These are phyloP conservation scores for Teleogryllus oceanicus DNA, from an alignment of 2,888 invertebrate species.

Conservation along the genomic window DNA sequence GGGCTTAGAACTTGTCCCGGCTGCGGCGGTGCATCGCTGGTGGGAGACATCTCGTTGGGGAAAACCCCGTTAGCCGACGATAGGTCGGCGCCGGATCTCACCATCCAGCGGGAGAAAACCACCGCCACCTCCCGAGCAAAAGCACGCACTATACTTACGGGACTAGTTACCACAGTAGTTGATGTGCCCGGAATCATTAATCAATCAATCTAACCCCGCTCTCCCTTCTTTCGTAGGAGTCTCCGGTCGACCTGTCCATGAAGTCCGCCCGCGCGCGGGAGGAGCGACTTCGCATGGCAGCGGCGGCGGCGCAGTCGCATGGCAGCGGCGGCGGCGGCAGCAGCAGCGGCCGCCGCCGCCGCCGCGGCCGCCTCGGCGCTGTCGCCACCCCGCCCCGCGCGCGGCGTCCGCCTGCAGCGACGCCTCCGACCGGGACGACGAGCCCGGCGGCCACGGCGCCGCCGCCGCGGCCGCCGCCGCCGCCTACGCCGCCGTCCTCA, in stretches of 20 bases:
- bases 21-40: too few species aligned
- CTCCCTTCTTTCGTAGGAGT: constrained; percentile 30
- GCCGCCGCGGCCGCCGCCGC: constrained; percentile 10
- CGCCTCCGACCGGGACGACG: constrained; percentile 23
- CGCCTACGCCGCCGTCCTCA: neutral
- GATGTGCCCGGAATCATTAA: too few species aligned
- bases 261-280: constrained; percentile 31
- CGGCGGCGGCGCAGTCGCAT: constrained; percentile 12
- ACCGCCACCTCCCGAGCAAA: too few species aligned
- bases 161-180: too few species aligned
- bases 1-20: too few species aligned
- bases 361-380: neutral
- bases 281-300: neutral
- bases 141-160: too few species aligned
- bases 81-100: too few species aligned
- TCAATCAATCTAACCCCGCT: neutral
- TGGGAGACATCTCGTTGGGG: too few species aligned
- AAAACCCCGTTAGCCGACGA: too few species aligned
- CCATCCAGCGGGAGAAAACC: too few species aligned
- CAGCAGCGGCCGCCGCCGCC: neutral
- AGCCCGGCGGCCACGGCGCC: neutral
- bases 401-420: constrained; percentile 20
- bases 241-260: constrained; percentile 38
- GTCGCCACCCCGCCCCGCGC: neutral
- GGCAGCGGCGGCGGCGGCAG: constrained; percentile 6